Conservation (phyloP, 2,888 invertebrate genomes). For the Xestia ashworthii region DNA sequence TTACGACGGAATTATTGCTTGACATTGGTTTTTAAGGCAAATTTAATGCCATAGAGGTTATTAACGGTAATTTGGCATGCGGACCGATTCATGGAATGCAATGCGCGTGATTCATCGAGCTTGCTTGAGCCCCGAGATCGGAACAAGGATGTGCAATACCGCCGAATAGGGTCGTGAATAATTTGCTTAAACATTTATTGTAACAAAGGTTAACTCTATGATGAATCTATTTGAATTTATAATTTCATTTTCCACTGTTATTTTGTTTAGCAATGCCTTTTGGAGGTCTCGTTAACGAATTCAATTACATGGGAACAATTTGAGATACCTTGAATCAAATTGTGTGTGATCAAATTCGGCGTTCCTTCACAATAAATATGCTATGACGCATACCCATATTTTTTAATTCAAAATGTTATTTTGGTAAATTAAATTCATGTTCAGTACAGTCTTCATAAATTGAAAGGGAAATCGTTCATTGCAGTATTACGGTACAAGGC, state of each 20-base stretch:
- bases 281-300: constrained; percentile 54
- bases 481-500: constrained; percentile 33
- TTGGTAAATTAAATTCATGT: background rate
- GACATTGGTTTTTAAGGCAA: constrained; percentile 76
- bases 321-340: constrained; percentile 47
- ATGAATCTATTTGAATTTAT: constrained; percentile 52
- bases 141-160: constrained; percentile 68
- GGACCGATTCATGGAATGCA: constrained; percentile 79
- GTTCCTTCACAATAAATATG: constrained; percentile 36
- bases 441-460: constrained; percentile 29
- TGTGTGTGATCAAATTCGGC: constrained; percentile 34
- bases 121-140: constrained; percentile 55
- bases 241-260: constrained; percentile 44
- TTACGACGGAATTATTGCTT: constrained; percentile 75
- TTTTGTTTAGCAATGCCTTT: constrained; percentile 41
- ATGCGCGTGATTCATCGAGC: constrained; percentile 79
- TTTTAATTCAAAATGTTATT: constrained; percentile 9
- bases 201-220: constrained; percentile 56
- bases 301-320: constrained; percentile 53
- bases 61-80: constrained; percentile 82
- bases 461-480: constrained; percentile 46
- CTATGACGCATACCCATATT: constrained; percentile 20
- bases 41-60: constrained; percentile 78
- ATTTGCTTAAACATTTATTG: constrained; percentile 55
- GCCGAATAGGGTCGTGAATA: constrained; percentile 54